phyloP scores from a whole-genome alignment of 2,113 vertebrate genomes.

The Eonycteris spelaea region DNA sequence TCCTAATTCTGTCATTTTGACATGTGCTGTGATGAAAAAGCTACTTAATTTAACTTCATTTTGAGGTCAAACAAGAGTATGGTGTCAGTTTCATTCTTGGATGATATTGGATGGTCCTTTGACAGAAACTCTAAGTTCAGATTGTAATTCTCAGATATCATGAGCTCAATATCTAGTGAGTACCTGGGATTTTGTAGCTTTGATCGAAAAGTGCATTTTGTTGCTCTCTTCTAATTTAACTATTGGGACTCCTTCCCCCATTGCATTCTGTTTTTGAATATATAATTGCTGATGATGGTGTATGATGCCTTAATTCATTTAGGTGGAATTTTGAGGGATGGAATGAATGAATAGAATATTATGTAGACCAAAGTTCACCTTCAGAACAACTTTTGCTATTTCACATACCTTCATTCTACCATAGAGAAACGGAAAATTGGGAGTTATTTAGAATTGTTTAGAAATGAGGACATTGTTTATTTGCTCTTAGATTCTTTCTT shows the following conservation, averaged over 20 bases:
- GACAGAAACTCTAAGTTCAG: conserved; percentile 24
- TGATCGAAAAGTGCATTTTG: not conserved
- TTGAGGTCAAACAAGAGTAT: not conserved
- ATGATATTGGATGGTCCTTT: not conserved
- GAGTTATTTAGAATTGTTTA: conserved; percentile 36
- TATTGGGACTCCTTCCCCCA: not conserved
- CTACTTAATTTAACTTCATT: conserved; percentile 20
- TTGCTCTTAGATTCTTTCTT: not conserved
- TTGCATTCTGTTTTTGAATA: not conserved
- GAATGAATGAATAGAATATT: not conserved
- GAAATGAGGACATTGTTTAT: conserved; percentile 18
- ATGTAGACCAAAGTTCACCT: conserved; percentile 26
- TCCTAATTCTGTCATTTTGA: conserved; percentile 40
- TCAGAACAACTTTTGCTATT: conserved; percentile 39
- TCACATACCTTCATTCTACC: not conserved
- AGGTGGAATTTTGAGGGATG: conserved; percentile 27
- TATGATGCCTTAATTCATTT: not conserved
- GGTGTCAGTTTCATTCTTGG: not conserved
- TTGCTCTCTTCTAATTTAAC: not conserved
- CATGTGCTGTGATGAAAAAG: not conserved
- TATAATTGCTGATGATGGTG: not conserved
- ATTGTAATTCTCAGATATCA: not conserved
- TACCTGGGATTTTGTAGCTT: not conserved
- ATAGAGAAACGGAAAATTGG: conserved; percentile 34
- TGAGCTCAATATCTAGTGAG: not conserved